These are phyloP conservation scores for Microcebus griseorufus DNA, from an alignment of 2,113 vertebrate genomes.

Conservation along the genomic window DNA sequence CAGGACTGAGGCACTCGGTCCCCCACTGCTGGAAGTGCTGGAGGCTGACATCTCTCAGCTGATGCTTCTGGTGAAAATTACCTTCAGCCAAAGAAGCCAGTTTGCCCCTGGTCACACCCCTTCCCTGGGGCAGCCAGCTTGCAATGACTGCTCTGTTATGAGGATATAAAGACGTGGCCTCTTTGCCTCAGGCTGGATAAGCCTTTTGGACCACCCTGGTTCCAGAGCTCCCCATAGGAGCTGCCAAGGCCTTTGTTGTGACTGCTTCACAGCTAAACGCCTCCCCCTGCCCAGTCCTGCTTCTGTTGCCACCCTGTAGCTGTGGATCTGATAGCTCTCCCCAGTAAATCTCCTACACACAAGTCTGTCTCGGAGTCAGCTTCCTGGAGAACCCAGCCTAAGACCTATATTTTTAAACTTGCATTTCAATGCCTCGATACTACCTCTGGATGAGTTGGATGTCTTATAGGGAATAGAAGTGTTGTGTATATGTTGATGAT, in stretches of 20 bases:
- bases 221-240: too few species aligned
- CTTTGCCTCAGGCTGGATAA: background rate
- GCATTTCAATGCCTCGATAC: background rate
- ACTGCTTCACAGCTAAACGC: background rate
- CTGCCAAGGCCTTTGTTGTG: background rate
- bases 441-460: background rate
- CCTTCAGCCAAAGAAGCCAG: background rate
- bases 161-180: background rate
- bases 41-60: background rate
- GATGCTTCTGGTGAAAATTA: background rate
- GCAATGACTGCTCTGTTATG: background rate
- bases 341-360: background rate
- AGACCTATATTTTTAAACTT: background rate
- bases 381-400: background rate
- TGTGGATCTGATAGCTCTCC: background rate
- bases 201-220: background rate
- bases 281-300: background rate
- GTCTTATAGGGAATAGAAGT: background rate
- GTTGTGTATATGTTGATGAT: background rate
- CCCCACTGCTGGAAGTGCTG: background rate
- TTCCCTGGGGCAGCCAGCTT: background rate
- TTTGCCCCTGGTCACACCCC: fast-evolving
- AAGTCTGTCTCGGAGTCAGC: background rate
- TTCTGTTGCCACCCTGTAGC: background rate
- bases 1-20: fast-evolving